Evolutionary conservation across 2,888 invertebrate species (phyloP).

Genomic region (Patella caerulea): DNA sequence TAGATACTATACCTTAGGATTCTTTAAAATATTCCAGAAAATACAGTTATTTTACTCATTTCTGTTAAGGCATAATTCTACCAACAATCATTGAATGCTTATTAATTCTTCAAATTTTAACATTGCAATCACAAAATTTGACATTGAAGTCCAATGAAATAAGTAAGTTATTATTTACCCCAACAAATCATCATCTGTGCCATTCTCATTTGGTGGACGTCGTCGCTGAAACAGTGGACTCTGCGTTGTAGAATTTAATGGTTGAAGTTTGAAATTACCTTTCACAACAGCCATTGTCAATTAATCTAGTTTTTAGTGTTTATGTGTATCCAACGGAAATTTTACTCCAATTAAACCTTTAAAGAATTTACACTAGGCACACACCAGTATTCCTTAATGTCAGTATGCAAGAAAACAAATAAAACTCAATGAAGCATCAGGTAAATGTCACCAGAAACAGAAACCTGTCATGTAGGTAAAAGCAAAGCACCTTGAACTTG

Average conservation of each 20-base stretch:
- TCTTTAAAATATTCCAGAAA: too few relatives aligned
- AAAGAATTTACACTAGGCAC: neutral
- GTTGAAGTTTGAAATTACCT: slow-evolving; percentile 47
- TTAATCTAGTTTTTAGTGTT: too few relatives aligned
- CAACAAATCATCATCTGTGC: slow-evolving; percentile 22
- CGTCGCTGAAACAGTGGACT: slow-evolving; percentile 60
- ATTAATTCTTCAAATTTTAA: too few relatives aligned
- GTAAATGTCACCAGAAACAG: slow-evolving; percentile 2
- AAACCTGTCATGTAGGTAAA: neutral
- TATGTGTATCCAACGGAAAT: too few relatives aligned
- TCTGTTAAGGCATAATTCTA: too few relatives aligned
- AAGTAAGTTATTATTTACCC: neutral
- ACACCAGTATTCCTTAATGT: neutral
- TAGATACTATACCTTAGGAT: too few relatives aligned
- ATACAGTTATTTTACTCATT: too few relatives aligned
- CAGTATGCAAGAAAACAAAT: neutral
- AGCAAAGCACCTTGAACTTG: neutral
- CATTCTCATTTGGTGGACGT: slow-evolving; percentile 43
- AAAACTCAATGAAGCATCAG: slow-evolving; percentile 9
- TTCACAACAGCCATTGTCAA: slow-evolving; percentile 10
- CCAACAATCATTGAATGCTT: too few relatives aligned
- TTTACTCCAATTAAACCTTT: too few relatives aligned
- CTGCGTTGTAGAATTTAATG: slow-evolving; percentile 54
- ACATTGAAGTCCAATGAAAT: too few relatives aligned
- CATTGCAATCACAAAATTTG: too few relatives aligned